Percentiles rank a stretch among this genome's conserved stretches.
Evolutionary conservation across 2,888 invertebrate genomes (phyloP).

Genomic region (Acleris emargana): DNA sequence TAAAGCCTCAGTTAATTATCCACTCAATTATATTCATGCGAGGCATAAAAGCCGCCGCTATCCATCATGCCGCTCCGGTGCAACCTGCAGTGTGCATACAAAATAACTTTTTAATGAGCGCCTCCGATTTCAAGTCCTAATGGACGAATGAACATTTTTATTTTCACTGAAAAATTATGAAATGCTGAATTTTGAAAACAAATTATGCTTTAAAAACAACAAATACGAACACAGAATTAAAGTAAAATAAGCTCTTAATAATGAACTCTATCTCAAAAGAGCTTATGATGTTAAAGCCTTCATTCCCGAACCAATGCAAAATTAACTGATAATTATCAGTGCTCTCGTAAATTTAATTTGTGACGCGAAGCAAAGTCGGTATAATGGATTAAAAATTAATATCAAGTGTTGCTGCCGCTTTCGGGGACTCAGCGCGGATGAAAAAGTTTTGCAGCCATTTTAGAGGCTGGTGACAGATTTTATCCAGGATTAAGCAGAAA

Average conservation of each 20-base stretch:
- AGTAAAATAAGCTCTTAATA: conserved; percentile 4
- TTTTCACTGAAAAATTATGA: too few species aligned
- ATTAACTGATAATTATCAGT: conserved; percentile 60
- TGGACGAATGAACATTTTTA: conserved; percentile 14
- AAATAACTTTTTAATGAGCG: conserved; percentile 33
- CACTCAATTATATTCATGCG: conserved; percentile 53
- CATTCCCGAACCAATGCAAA: conserved; percentile 49
- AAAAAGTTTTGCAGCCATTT: conserved; percentile 51
- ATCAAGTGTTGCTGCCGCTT: conserved; percentile 66
- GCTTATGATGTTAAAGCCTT: conserved; percentile 44
- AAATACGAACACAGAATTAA: too few species aligned
- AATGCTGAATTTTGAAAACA: too few species aligned
- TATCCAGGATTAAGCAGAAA: conserved; percentile 8
- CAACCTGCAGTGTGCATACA: conserved; percentile 39
- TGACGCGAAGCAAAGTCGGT: conserved; percentile 67
- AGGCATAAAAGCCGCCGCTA: conserved; percentile 45
- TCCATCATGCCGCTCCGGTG: conserved; percentile 49
- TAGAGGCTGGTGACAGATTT: conserved; percentile 6
- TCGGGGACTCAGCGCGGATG: conserved; percentile 48
- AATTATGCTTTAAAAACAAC: too few species aligned
- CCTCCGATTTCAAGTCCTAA: conserved; percentile 28
- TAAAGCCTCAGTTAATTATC: conserved; percentile 47
- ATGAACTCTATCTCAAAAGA: conserved; percentile 1
- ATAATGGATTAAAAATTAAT: conserved; percentile 77
- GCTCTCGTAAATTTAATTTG: conserved; percentile 60